These are phyloP conservation scores for Meiosimyza decipiens DNA, from an alignment of 2,888 invertebrate genomes.

Conservation along the genomic window DNA sequence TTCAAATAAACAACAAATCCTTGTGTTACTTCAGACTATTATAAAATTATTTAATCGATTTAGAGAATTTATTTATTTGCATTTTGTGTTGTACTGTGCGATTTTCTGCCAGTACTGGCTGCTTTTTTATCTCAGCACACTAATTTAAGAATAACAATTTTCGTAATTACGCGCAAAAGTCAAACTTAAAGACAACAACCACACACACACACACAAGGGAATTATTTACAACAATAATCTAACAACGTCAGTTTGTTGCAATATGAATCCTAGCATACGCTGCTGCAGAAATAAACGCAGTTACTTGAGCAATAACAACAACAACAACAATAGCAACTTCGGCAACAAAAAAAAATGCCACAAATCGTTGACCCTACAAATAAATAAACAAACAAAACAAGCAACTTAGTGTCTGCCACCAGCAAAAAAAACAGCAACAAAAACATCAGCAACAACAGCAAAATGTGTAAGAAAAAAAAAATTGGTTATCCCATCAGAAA, in stretches of 20 bases:
- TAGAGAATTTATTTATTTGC: constrained; percentile 6
- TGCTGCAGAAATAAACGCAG: neutral
- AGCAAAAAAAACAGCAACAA: neutral
- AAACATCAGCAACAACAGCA: neutral
- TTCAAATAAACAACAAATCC: too few relatives aligned
- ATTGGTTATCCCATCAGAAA: constrained; percentile 10
- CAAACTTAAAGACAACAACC: neutral
- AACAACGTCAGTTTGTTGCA: neutral
- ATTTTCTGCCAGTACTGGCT: neutral
- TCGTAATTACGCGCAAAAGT: constrained; percentile 62
- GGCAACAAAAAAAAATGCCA: constrained; percentile 17
- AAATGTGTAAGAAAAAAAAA: too few relatives aligned
- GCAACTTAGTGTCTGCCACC: constrained; percentile 2
- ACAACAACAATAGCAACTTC: neutral
- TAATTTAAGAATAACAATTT: constrained; percentile 67
- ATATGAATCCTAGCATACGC: constrained; percentile 2
- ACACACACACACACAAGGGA: neutral
- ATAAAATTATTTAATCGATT: too few relatives aligned
- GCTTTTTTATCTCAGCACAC: constrained; percentile 58
- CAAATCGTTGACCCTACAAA: constrained; percentile 37
- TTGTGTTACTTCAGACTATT: too few relatives aligned
- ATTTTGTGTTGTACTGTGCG: neutral
- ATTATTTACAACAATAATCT: too few relatives aligned
- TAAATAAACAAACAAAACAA: constrained; percentile 26
- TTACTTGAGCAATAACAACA: neutral